Evolutionary conservation across 1,140 invertebrate species (phyloP), one percentile per base, ranked within the genome.

Genomic region (Macrotrachela quadricornifera): DNA sequence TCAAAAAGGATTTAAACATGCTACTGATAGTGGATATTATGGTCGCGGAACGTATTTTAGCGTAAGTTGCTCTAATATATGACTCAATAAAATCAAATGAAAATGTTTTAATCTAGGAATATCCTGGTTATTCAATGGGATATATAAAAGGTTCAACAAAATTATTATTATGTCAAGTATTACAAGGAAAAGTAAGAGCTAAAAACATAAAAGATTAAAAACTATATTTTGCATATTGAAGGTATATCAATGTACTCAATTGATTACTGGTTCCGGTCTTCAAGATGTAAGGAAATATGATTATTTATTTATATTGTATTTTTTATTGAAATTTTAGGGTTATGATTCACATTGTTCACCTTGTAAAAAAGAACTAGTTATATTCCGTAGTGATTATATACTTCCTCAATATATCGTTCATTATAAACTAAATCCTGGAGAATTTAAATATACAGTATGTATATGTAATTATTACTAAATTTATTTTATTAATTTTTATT

Each of bases 41-140:
- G 63, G 63, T 0, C 59, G 59, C 18, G 63, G 63, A n/a, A 61
- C 63, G 2, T 64, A 64, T 55, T 64, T 64, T 57, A 64, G 63
- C 55, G 63, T 30, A 30, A 30, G 21, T 4, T 30, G 21, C 21
- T 30, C 8, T 30, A 30, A 4, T 4, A 2, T 8, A 30, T 30
- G 21, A 30, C 8, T 30, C 2, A 4, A 30, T 30, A 30, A 30
- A 30, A 30, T 30, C 21, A 4, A 2, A 30, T 4, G 3, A 30
- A 30, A 30, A 8, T 30, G 8, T 30, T 30, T 2, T 30, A 30
- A 4, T 30, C 21, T 30, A 30, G 21, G 21, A 64, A 51, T 64
- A 59, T 41, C 62, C 62, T 0, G 51, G 40, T 15, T 63, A 63
- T 44, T 60, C 59, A 10, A 63, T 63, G 62, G 49, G 53, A 8